Conservation (phyloP, 1,140 invertebrate genomes). For the Penaeus japonicus region DNA sequence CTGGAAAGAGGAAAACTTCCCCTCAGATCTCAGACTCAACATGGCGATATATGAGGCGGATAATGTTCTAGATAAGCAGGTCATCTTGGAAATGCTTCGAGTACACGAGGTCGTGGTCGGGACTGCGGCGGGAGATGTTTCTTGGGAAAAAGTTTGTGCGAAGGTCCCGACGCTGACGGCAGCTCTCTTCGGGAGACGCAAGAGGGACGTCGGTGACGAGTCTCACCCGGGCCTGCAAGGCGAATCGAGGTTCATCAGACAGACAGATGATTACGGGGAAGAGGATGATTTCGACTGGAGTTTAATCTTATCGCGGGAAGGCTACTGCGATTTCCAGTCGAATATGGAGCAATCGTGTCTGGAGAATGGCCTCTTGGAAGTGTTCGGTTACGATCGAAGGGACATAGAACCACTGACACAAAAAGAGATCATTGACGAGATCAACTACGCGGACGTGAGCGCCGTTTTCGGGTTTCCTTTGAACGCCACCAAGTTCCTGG, state of each 20-base stretch:
- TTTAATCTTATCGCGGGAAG: slow-evolving; percentile 1
- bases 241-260: slow-evolving; percentile 65
- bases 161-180: slow-evolving; percentile 33
- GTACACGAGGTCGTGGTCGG: slow-evolving; percentile 34
- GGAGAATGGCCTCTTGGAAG: slow-evolving; percentile 54
- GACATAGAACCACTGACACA: slow-evolving; percentile 38
- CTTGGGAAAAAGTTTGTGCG: slow-evolving; percentile 41
- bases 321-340: slow-evolving; percentile 50
- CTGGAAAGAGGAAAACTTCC: slow-evolving; percentile 76
- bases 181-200: slow-evolving; percentile 11
- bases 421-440: slow-evolving; percentile 42
- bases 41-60: slow-evolving; percentile 72
- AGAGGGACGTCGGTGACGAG: neutral
- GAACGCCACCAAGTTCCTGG: slow-evolving; percentile 72
- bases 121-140: neutral
- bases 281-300: slow-evolving; percentile 27
- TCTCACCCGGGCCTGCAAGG: neutral
- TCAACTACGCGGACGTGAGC: slow-evolving; percentile 64
- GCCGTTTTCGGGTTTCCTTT: slow-evolving; percentile 73
- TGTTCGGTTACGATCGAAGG: slow-evolving; percentile 53
- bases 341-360: slow-evolving; percentile 46
- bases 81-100: slow-evolving; percentile 64
- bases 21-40: slow-evolving; percentile 72
- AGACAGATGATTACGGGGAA: neutral
- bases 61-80: slow-evolving; percentile 72